A percentile compares a stretch with the other conserved stretches of the same genome.
Evolutionary conservation across 2,797 vertebrate genomes (phyloP).

Genomic region (Diceros bicornis): DNA sequence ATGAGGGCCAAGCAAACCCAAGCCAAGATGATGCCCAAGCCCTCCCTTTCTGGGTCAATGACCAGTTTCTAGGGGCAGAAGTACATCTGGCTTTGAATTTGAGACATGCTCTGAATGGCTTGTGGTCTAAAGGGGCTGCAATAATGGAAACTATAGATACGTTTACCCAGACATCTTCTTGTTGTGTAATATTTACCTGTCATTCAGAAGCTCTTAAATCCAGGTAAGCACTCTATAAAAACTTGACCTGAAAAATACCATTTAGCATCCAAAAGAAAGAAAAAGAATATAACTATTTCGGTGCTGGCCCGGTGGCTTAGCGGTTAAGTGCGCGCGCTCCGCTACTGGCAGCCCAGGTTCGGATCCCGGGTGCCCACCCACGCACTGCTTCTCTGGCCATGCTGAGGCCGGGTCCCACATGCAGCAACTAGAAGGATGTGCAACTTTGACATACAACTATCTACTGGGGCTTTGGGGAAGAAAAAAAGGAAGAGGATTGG

Average conservation of each 20-base stretch:
- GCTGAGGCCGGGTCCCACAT: too few species aligned
- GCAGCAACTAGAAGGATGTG: too few species aligned
- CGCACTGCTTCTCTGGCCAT: too few species aligned
- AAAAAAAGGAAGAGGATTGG: too few species aligned
- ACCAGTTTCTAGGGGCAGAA: background rate
- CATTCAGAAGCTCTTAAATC: background rate
- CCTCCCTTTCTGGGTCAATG: background rate
- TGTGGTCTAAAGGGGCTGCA: background rate
- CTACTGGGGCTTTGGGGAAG: too few species aligned
- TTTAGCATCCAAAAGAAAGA: conserved; percentile 19
- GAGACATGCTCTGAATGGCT: background rate
- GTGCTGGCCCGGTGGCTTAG: too few species aligned
- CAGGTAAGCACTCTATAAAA: background rate
- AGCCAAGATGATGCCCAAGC: background rate
- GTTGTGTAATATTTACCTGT: background rate
- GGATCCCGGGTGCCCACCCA: too few species aligned
- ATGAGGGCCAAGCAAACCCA: background rate
- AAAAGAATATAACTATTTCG: background rate
- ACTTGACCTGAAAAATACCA: background rate
- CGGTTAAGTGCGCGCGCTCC: too few species aligned
- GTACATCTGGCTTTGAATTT: background rate
- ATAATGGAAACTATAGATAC: background rate
- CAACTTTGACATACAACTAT: too few species aligned
- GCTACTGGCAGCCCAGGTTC: too few species aligned
- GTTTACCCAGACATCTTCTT: background rate